Evolutionary conservation across 2,113 vertebrate species (phyloP).

Genomic region (Reinhardtius hippoglossoides): DNA sequence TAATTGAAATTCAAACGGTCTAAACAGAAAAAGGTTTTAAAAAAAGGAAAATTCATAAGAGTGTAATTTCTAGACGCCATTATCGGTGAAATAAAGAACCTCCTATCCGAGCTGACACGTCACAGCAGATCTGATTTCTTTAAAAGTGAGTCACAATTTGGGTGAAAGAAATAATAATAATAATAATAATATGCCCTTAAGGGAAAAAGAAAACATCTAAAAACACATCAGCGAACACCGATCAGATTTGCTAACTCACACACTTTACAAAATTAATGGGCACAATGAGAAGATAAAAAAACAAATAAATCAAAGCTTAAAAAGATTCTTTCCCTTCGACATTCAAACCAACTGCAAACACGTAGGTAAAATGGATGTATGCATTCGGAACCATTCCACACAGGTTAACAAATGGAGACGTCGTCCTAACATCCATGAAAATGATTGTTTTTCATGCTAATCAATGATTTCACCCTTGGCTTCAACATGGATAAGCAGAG

Average conservation of each 20-base stretch:
- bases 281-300: constrained; percentile 25
- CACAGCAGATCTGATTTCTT: constrained; percentile 10
- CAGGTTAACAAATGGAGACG: constrained; percentile 51
- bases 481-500: constrained; percentile 48
- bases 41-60: not conserved
- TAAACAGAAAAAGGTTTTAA: constrained; percentile 10
- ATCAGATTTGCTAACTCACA: constrained; percentile 6
- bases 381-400: constrained; percentile 59
- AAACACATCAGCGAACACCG: constrained; percentile 8
- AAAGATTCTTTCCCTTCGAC: constrained; percentile 56
- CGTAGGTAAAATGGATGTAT: constrained; percentile 37
- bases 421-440: constrained; percentile 60
- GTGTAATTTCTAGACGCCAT: constrained; percentile 21
- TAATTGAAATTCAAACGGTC: constrained; percentile 59
- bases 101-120: not conserved
- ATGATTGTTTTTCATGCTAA: constrained; percentile 64
- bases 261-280: constrained; percentile 29
- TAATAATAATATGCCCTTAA: constrained; percentile 17
- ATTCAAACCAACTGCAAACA: constrained; percentile 63
- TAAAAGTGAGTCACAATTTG: constrained; percentile 28
- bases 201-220: constrained; percentile 17
- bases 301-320: constrained; percentile 29
- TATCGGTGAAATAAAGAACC: constrained; percentile 31
- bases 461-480: constrained; percentile 67
- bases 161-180: not conserved